phyloP scores from a whole-genome alignment of 2,888 invertebrate species.

The Acanthosepion pharaonis region DNA sequence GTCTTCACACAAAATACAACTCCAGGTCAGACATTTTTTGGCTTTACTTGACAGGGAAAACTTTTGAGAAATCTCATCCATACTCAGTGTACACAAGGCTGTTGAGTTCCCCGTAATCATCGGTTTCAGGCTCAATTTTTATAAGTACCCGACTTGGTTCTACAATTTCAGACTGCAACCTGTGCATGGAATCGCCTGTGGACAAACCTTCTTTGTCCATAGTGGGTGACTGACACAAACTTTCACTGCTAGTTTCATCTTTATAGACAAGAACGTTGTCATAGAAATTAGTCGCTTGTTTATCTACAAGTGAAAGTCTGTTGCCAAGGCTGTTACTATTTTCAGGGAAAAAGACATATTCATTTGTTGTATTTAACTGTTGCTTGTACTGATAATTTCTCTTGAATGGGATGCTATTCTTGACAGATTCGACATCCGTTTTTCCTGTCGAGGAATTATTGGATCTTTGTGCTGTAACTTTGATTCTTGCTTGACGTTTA shows the following conservation, averaged over 20 bases:
- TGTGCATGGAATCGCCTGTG: background rate
- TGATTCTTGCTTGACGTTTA: background rate
- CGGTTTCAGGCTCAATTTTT: background rate
- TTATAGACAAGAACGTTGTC: background rate
- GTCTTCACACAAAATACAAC: background rate
- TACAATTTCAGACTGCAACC: background rate
- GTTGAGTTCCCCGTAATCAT: background rate
- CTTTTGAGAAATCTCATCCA: background rate
- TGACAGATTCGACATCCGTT: background rate
- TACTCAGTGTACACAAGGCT: background rate
- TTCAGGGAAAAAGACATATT: background rate
- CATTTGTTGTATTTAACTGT: background rate
- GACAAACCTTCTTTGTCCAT: background rate
- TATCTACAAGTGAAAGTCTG: background rate
- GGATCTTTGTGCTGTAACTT: background rate
- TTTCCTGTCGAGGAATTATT: background rate
- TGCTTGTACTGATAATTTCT: background rate
- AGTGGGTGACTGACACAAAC: too few species aligned
- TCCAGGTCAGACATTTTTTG: background rate
- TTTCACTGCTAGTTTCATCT: background rate
- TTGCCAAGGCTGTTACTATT: background rate
- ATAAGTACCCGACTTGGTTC: background rate
- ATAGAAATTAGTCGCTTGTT: background rate
- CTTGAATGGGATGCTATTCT: background rate
- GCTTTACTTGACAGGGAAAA: too few species aligned